phyloP scores from a whole-genome alignment of 2,888 invertebrate species.

The Trichacis sp. region DNA sequence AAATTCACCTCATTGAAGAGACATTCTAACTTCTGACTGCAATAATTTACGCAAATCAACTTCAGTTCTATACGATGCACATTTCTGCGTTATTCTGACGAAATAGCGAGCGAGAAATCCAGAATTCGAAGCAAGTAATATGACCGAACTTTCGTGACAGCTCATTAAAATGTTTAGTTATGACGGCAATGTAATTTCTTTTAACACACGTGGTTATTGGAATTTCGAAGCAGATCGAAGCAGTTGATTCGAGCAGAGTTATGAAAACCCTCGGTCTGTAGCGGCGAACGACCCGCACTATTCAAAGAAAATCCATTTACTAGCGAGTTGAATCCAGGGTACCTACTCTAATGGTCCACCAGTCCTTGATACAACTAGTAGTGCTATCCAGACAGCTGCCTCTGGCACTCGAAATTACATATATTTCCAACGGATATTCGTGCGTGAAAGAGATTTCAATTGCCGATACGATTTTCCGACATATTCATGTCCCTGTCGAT shows the following conservation, averaged over 20 bases:
- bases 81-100: too few species aligned
- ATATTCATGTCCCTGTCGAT: constrained; percentile 47
- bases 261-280: constrained; percentile 53
- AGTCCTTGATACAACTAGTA: constrained; percentile 48
- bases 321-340: constrained; percentile 55
- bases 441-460: constrained; percentile 58
- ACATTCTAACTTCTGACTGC: too few species aligned
- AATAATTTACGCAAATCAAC: too few species aligned
- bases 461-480: constrained; percentile 55
- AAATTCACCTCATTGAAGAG: too few species aligned
- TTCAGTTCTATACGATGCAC: too few species aligned
- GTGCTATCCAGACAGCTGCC: constrained; percentile 44
- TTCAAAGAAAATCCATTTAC: constrained; percentile 60
- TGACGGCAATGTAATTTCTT: constrained; percentile 1
- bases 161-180: constrained; percentile 6
- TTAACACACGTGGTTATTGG: constrained; percentile 1
- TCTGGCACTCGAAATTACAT: constrained; percentile 46
- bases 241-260: constrained; percentile 50
- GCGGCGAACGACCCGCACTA: constrained; percentile 42
- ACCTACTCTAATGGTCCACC: constrained; percentile 57
- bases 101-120: too few species aligned
- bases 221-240: constrained; percentile 36
- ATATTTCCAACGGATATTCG: constrained; percentile 53
- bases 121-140: background rate
- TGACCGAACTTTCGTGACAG: background rate